phyloP scores from a whole-genome alignment of 2,113 vertebrate species.

The Corapipo altera region DNA sequence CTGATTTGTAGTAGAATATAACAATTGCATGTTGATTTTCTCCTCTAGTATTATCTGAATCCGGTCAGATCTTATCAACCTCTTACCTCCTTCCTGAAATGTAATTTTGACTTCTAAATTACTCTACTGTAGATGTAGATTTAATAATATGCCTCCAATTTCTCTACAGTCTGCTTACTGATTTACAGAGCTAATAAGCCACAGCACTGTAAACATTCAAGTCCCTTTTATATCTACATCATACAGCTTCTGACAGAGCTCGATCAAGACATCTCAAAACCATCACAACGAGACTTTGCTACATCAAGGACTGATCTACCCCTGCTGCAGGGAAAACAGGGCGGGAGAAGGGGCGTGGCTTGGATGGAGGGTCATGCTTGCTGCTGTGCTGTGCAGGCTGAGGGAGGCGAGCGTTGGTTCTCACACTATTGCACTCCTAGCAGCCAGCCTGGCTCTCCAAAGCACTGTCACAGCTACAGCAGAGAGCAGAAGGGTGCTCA shows the following conservation, averaged over 20 bases:
- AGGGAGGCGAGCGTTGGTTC: neutral
- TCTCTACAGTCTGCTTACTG: neutral
- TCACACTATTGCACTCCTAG: neutral
- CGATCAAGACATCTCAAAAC: neutral
- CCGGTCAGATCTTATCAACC: neutral
- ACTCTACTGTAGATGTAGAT: neutral
- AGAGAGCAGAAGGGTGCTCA: neutral
- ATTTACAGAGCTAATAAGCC: neutral
- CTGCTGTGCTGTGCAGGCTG: neutral
- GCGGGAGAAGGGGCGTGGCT: neutral
- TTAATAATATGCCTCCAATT: neutral
- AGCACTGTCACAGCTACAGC: neutral
- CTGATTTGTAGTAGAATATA: neutral
- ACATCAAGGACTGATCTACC: neutral
- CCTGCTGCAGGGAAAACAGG: accelerated
- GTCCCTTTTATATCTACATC: neutral
- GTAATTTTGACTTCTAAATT: neutral
- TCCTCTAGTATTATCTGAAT: neutral
- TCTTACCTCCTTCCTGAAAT: neutral
- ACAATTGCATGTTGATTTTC: neutral
- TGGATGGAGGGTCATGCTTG: neutral
- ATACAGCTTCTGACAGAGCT: neutral
- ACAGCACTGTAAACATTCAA: neutral
- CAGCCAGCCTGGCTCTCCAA: neutral
- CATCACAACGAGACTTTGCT: accelerated